Conservation (phyloP, 2,113 vertebrate species). For the Mungos mungo region DNA sequence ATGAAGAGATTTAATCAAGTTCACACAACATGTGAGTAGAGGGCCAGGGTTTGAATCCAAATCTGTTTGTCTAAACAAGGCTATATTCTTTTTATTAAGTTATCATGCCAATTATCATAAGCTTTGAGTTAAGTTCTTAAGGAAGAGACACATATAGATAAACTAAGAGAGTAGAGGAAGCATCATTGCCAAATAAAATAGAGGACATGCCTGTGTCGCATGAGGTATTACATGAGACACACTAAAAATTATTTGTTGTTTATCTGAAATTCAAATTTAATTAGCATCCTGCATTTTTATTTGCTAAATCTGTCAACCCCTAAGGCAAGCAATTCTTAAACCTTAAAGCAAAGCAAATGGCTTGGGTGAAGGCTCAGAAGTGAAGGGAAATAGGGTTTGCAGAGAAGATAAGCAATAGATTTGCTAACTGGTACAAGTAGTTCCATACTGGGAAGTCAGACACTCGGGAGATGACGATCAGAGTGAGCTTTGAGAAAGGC, state of each 20-base stretch:
- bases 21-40: background rate
- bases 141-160: conserved; percentile 8
- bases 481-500: background rate
- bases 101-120: background rate
- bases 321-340: conserved; percentile 40
- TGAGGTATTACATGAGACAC: background rate
- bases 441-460: background rate
- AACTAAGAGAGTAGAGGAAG: background rate
- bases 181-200: background rate
- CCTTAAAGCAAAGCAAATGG: background rate
- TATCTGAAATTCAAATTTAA: conserved; percentile 44
- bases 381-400: background rate
- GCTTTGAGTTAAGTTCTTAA: conserved; percentile 13
- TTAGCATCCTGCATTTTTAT: background rate
- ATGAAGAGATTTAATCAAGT: conserved; percentile 10
- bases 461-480: background rate
- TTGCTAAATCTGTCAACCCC: background rate
- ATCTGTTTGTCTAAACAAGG: background rate
- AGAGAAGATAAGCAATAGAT: background rate
- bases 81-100: conserved; percentile 21
- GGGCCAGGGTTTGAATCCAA: background rate
- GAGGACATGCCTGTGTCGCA: background rate
- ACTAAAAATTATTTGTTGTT: background rate
- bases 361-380: background rate
- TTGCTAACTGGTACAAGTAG: background rate